A percentile compares a stretch with the other conserved stretches of the same genome.
These are phyloP conservation scores for Drosophila stalkeri DNA, from an alignment of 2,888 invertebrate species.

Conservation along the genomic window DNA sequence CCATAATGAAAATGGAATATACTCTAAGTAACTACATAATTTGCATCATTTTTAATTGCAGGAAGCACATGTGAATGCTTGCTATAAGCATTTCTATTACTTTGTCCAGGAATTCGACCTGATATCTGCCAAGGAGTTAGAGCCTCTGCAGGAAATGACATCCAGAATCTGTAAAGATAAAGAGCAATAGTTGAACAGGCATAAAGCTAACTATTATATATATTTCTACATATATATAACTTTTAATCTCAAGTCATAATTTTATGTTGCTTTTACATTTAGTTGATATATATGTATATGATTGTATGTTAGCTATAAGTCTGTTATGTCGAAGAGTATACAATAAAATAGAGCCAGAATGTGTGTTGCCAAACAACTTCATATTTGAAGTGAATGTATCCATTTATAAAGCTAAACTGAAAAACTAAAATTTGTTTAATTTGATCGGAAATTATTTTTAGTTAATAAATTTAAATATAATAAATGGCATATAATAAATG, in stretches of 20 bases:
- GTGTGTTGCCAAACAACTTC: conserved; percentile 8
- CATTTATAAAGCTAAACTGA: not conserved
- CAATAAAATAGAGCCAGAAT: conserved; percentile 43
- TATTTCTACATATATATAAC: conserved; percentile 8
- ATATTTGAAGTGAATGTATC: not conserved
- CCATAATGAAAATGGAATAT: not conserved
- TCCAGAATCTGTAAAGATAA: conserved; percentile 89
- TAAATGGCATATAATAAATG: not conserved
- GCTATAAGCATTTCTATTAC: conserved; percentile 97
- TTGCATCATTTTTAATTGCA: conserved; percentile 32
- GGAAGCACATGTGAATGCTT: conserved; percentile 96
- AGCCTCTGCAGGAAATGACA: conserved; percentile 93
- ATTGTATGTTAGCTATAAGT: conserved; percentile 50
- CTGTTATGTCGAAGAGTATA: conserved; percentile 52
- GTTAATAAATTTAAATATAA: not conserved
- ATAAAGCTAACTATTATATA: conserved; percentile 7
- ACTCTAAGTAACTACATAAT: not conserved
- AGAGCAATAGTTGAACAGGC: conserved; percentile 38
- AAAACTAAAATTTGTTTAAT: not conserved
- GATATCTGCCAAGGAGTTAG: conserved; percentile 93
- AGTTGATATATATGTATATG: conserved; percentile 20
- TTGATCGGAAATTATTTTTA: not conserved
- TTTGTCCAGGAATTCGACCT: conserved; percentile 95
- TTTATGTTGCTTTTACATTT: conserved; percentile 51
- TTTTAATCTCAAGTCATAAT: conserved; percentile 54